Base-by-base conservation (phyloP, 2,888 invertebrate species). In the Adelognathus sp. region DNA sequence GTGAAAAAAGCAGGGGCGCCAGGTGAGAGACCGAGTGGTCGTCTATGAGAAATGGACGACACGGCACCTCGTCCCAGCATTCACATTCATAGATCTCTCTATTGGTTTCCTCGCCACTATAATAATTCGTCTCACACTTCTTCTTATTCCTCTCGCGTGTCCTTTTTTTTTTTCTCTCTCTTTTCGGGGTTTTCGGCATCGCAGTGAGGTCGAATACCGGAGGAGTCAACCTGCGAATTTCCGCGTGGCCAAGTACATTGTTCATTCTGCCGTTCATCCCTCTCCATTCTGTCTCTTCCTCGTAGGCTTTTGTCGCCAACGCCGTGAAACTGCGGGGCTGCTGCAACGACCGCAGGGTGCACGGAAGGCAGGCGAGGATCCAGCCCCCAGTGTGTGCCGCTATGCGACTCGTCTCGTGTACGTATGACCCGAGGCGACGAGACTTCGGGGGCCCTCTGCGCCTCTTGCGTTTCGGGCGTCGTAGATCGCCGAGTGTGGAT, bases 171-270 rank as follows among this genome's bases (percentile, higher is more conserved):
- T 67, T 79, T 64, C 73, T 74, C 58, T 50, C 69, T 44, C 7
- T 21, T 58, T 69, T 79, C 52, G 33, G 70, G 44, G 60, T 52
- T 54, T 33, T 33, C 18, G 31, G 44, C 27, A n/a, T n/a, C n/a
- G n/a, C n/a, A n/a, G 39, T 64, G 58, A 82, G 75, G 72, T 58
- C 75, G 44, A 63, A 21, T 39, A 31, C 9, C 36, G 60, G 78
- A 80, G 83, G 86, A 88, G 89, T 88, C 89, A 90, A 90, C 89
- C 90, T 89, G 90, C 88, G 79, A 89, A 88, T 89, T 88, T 89
- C 86, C 90, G 85, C 87, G 81, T 81, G 85, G 85, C 83, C 84
- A 67, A 79, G 60, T 78, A 84, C 78, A 87, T 89, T 89, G 88
- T 89, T 58, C 36, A 41, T 54, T 18, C 44, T 58, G 69, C 76